A percentile compares a stretch with the other conserved stretches of the same genome.
Evolutionary conservation across 1,140 invertebrate genomes (phyloP).

Genomic region (Mamestra configurata): DNA sequence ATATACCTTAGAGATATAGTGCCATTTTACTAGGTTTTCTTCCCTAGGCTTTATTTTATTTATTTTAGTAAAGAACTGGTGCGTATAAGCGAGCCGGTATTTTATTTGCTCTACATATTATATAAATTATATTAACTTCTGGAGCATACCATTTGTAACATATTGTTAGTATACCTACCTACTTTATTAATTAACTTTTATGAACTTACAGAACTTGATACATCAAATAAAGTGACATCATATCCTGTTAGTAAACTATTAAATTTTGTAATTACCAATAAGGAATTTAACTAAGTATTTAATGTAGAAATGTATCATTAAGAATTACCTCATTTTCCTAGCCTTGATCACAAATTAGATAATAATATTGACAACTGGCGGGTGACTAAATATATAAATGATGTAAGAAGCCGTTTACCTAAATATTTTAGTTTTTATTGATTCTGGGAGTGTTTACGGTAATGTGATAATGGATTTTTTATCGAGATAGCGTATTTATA

Average conservation of each 20-base stretch:
- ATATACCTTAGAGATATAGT: no score
- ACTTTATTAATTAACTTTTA: not conserved
- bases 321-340: constrained; percentile 23
- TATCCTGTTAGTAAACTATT: not conserved
- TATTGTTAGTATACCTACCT: no score
- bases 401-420: constrained; percentile 22
- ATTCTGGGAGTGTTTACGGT: not conserved
- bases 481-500: no score
- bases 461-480: not conserved
- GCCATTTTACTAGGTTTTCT: no score
- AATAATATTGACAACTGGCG: not conserved
- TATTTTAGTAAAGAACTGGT: not conserved
- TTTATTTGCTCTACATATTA: not conserved
- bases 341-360: constrained; percentile 30
- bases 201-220: not conserved
- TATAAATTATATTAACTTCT: not conserved
- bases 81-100: not conserved
- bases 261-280: not conserved
- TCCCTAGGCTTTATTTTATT: not conserved
- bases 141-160: no score
- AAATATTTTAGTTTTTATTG: constrained; percentile 27
- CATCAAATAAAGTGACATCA: not conserved
- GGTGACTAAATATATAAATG: not conserved
- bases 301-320: constrained; percentile 20
- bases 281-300: constrained; percentile 15